Evolutionary conservation across 2,113 vertebrate genomes (phyloP), one percentile per base, ranked within the genome.

Genomic region (Guaruba guarouba): DNA sequence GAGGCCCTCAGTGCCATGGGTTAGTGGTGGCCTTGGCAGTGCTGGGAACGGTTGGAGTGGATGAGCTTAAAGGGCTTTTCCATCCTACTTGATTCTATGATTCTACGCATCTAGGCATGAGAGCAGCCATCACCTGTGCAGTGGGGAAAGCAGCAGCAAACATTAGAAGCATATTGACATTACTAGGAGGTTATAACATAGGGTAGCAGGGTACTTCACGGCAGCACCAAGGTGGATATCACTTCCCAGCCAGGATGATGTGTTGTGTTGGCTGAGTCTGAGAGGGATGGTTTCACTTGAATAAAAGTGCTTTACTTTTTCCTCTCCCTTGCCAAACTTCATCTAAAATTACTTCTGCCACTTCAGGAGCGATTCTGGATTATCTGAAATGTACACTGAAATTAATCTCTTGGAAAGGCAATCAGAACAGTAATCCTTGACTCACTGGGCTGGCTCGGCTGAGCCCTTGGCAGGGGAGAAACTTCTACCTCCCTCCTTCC

Each of bases 341-440:
- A 25, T 81, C 64, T 93, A n/a, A 80, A 92, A 83, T 94, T 86
- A 86, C 82, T 88, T 90, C 76, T 95, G 86, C 61, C 76, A 81
- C 61, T 95, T 90, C 43, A 86, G 51, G 71, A 70, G 83, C 75
- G 57, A 81, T 92, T 94, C 69, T 75, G 46, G 55, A 63, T 93
- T 97, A 96, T 95, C 95, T 95, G 80, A 91, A 97, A 28, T 86
- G 95, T 95, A 95, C 91, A 95, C 95, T 88, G 83, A 91, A 90
- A 84, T 92, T 96, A 96, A 95, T 95, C 91, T 96, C 28, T 83
- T 59, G 81, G 80, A 82, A 96, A 92, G 88, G 61, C 94, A 95
- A 88, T 90, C 95, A 86, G 94, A 94, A 88, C 92, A 93, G 51
- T 97, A 96, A 95, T 91, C 86, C 89, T 88, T 95, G 96, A 96